Percentiles rank a stretch among this genome's conserved stretches.
These are phyloP conservation scores for Globodera rostochiensis DNA, from an alignment of 1,140 invertebrate genomes.

Conservation along the genomic window DNA sequence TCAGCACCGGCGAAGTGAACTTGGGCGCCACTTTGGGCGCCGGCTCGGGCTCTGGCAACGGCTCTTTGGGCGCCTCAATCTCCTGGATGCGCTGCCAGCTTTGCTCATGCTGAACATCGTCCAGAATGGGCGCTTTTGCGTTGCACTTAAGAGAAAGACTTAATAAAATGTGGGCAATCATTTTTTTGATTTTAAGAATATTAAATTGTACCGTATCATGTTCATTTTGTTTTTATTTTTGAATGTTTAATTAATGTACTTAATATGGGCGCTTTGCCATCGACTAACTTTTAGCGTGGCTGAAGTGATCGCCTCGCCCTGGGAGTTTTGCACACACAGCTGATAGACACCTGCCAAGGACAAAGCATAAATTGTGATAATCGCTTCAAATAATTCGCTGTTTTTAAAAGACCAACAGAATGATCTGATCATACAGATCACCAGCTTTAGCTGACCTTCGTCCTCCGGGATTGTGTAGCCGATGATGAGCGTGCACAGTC, in stretches of 20 bases:
- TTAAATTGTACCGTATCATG: no score
- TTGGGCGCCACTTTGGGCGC: conserved; percentile 58
- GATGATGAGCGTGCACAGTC: conserved; percentile 89
- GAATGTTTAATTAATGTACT: no score
- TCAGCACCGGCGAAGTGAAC: conserved; percentile 51
- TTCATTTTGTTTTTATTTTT: no score
- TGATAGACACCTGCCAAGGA: conserved; percentile 78
- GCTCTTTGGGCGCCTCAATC: conserved; percentile 57
- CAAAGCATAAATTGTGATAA: background rate
- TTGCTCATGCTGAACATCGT: conserved; percentile 61
- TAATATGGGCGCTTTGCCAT: no score
- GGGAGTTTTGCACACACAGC: conserved; percentile 85
- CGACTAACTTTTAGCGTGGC: conserved; percentile 71
- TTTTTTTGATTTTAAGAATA: no score
- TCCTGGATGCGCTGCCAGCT: conserved; percentile 57
- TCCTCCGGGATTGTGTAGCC: conserved; percentile 90
- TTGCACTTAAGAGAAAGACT: conserved; percentile 73
- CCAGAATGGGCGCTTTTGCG: conserved; percentile 67
- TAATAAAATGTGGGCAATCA: no score
- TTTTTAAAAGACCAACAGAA: background rate
- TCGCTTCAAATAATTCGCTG: background rate
- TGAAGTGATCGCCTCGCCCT: conserved; percentile 88
- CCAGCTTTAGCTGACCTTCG: conserved; percentile 66
- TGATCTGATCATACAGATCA: background rate
- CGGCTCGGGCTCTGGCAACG: conserved; percentile 45